Evolutionary conservation across 2,113 vertebrate genomes (phyloP).

Genomic region (Solea senegalensis): DNA sequence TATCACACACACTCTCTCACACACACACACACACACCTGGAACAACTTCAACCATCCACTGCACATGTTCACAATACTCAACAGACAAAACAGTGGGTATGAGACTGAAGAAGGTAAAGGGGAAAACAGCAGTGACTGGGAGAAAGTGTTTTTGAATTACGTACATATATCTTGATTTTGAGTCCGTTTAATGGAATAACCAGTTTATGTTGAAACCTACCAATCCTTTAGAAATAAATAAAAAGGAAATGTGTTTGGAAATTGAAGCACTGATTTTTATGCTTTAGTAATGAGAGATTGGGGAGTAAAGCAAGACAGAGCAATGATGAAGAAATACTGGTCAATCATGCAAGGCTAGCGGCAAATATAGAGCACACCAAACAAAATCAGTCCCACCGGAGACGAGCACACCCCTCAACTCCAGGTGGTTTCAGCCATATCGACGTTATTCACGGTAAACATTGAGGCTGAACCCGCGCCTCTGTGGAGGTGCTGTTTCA

Average conservation of each 20-base stretch:
- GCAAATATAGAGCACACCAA: background rate
- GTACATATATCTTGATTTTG: background rate
- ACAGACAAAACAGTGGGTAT: slow-evolving; percentile 1
- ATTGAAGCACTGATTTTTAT: background rate
- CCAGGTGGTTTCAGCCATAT: slow-evolving; percentile 14
- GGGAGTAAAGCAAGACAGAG: background rate
- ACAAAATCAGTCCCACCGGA: slow-evolving; percentile 17
- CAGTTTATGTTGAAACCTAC: too few relatives aligned
- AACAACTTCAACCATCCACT: slow-evolving; percentile 35
- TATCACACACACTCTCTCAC: slow-evolving; percentile 15
- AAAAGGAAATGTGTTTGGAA: too few relatives aligned
- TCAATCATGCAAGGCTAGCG: background rate
- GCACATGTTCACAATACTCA: slow-evolving; percentile 31
- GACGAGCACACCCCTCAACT: slow-evolving; percentile 11
- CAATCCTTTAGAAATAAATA: too few relatives aligned
- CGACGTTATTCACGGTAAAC: slow-evolving; percentile 15
- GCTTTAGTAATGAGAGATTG: background rate
- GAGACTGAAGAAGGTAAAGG: slow-evolving; percentile 5
- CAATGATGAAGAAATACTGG: slow-evolving; percentile 13
- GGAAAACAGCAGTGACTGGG: slow-evolving; percentile 3
- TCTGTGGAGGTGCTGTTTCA: background rate
- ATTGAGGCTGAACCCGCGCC: background rate
- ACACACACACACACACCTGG: slow-evolving; percentile 50
- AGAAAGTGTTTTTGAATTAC: background rate
- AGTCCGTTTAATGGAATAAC: too few relatives aligned